Conservation (phyloP, 2,888 invertebrate genomes). For the Sphaerophoria rueppellii region DNA sequence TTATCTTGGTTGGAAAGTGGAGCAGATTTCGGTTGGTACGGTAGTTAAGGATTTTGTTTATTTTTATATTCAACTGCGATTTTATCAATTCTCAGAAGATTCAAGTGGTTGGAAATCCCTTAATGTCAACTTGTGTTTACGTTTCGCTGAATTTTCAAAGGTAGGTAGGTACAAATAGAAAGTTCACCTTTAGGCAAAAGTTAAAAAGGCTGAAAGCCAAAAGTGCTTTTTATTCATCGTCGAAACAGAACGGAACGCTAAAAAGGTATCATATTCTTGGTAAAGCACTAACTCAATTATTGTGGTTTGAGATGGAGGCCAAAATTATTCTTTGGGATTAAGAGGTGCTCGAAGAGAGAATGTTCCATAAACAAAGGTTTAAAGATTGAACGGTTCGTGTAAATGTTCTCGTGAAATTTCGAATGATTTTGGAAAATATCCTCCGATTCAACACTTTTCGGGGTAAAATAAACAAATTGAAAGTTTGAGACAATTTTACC, state of each 20-base stretch:
- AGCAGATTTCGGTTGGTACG: conserved; percentile 49
- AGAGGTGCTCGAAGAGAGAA: background rate
- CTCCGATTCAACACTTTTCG: no score
- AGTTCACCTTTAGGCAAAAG: conserved; percentile 1
- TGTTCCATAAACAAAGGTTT: background rate
- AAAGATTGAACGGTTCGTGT: background rate
- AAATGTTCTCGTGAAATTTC: no score
- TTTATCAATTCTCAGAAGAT: conserved; percentile 31
- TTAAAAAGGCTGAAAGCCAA: background rate
- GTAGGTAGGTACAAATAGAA: background rate
- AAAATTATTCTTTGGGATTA: background rate
- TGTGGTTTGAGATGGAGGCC: background rate
- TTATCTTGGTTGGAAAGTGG: conserved; percentile 35
- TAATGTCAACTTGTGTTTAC: conserved; percentile 15
- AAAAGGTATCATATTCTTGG: no score
- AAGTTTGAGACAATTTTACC: no score
- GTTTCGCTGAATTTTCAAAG: background rate
- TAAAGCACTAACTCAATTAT: background rate
- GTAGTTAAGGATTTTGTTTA: background rate
- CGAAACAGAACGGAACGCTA: no score
- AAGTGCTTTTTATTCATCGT: background rate
- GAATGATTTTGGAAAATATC: no score
- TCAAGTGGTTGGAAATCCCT: conserved; percentile 47
- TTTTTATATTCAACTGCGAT: background rate
- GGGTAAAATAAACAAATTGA: no score